Conservation (phyloP, 2,797 vertebrate genomes). For the Falco columbarius region DNA sequence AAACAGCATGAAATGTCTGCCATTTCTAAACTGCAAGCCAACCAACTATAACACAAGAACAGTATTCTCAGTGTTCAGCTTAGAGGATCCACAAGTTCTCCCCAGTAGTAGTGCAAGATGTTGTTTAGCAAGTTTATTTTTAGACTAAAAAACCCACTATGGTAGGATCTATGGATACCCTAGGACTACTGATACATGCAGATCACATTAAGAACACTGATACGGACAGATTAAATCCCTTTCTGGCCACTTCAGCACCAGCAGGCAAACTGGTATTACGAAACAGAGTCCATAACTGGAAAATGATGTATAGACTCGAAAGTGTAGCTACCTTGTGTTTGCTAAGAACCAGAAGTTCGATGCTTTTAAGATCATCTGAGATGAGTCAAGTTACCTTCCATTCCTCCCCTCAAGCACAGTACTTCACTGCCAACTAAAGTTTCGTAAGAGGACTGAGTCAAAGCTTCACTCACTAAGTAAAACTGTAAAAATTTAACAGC, state of each 20-base stretch:
- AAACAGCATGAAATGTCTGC: background rate
- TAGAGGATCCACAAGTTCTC: background rate
- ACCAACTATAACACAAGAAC: background rate
- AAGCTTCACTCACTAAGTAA: background rate
- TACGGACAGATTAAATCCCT: background rate
- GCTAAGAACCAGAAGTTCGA: background rate
- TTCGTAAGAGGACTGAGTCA: background rate
- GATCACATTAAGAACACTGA: background rate
- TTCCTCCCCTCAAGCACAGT: background rate
- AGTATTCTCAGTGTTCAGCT: background rate
- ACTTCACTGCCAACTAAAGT: background rate
- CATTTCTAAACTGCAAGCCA: background rate
- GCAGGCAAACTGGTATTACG: background rate
- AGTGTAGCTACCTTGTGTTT: background rate
- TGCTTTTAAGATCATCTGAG: background rate
- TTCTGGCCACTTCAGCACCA: background rate
- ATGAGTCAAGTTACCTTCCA: background rate
- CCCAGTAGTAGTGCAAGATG: background rate
- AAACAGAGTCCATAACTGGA: background rate
- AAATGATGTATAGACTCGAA: background rate
- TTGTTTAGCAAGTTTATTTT: background rate
- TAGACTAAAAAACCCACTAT: background rate
- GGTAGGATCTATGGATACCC: background rate
- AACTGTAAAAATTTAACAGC: background rate
- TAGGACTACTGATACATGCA: background rate